These are phyloP conservation scores for Callipepla squamata DNA, from an alignment of 2,113 vertebrate genomes.

Conservation along the genomic window DNA sequence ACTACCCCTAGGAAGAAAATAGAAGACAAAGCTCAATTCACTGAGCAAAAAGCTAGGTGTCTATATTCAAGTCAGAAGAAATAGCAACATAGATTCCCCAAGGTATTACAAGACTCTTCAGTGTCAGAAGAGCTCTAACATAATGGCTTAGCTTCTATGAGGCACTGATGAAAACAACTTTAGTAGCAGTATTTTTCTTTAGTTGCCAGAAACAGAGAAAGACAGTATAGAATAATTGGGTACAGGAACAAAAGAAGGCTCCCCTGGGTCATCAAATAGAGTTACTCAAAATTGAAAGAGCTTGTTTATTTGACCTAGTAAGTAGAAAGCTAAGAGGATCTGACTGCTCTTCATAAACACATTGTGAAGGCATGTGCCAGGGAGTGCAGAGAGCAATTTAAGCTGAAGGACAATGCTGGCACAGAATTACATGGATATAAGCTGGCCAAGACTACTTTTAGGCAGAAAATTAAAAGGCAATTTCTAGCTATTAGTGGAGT, in stretches of 20 bases:
- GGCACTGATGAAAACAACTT: background rate
- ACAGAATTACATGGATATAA: background rate
- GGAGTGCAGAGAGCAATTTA: background rate
- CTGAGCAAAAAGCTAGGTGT: background rate
- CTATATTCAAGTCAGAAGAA: background rate
- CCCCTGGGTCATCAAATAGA: background rate
- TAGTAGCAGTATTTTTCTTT: background rate
- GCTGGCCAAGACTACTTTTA: slow-evolving; percentile 10
- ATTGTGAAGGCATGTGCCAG: background rate
- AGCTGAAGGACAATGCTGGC: slow-evolving; percentile 30
- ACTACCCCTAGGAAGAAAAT: background rate
- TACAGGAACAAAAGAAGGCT: background rate
- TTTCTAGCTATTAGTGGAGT: slow-evolving; percentile 16
- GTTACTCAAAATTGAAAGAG: background rate
- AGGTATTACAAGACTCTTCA: background rate
- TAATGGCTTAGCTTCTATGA: background rate
- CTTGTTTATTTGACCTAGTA: background rate
- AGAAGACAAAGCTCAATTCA: background rate
- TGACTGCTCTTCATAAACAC: background rate
- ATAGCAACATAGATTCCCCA: background rate
- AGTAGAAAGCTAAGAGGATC: background rate
- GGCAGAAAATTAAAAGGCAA: slow-evolving; percentile 49
- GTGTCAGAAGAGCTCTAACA: background rate
- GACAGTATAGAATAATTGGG: background rate
- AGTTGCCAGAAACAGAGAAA: background rate